Evolutionary conservation across 2,113 vertebrate genomes (phyloP).

Genomic region (Amazona guildingii): DNA sequence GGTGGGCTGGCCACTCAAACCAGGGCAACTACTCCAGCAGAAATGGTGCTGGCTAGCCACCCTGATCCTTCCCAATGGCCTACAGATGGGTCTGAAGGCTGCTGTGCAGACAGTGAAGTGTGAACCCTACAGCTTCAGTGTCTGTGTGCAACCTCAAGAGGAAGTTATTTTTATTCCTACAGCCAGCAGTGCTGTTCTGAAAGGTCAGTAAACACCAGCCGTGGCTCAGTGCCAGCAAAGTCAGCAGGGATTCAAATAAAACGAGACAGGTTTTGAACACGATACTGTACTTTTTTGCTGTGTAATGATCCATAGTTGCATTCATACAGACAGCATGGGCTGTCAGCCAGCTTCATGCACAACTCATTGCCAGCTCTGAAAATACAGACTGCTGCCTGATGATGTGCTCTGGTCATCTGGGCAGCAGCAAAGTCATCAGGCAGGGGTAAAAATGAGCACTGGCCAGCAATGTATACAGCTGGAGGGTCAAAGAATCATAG

Average conservation of each 20-base stretch:
- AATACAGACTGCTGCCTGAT: background rate
- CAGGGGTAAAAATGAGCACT: background rate
- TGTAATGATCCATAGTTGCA: background rate
- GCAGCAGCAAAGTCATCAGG: rapidly evolving
- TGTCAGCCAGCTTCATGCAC: background rate
- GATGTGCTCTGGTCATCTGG: background rate
- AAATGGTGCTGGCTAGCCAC: background rate
- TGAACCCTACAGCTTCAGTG: background rate
- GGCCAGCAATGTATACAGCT: background rate
- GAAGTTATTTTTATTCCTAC: slow-evolving; percentile 12
- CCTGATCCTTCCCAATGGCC: background rate
- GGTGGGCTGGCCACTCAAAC: background rate
- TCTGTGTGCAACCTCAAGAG: background rate
- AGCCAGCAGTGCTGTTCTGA: background rate
- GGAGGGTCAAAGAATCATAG: background rate
- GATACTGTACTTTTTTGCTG: background rate
- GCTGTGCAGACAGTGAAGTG: rapidly evolving
- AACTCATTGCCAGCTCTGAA: background rate
- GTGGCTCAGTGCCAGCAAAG: background rate
- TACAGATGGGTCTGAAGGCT: background rate
- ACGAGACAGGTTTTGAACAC: background rate
- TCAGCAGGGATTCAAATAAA: background rate
- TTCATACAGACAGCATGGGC: background rate
- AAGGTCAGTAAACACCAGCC: background rate
- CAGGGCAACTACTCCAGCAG: background rate